A percentile compares a stretch with the other conserved stretches of the same genome.
Conservation (phyloP, 35 echinoderm and acorn worm species). For the Eucidaris tribuloides region DNA sequence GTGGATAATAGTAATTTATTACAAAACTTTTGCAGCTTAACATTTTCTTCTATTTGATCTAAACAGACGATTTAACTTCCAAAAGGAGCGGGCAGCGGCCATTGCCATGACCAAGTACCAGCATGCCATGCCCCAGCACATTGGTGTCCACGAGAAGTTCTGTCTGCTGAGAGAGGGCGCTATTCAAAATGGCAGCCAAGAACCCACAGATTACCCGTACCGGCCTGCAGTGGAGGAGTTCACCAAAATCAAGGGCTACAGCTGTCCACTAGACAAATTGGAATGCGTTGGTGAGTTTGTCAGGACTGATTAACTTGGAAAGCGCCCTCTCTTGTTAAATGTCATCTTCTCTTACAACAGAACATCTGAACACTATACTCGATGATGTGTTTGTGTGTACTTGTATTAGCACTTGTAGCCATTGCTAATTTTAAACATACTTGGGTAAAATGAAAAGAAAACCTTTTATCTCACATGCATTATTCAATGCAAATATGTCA, state of each 20-base stretch:
- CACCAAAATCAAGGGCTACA: slow-evolving; percentile 48
- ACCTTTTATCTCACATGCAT: no score
- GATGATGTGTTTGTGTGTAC: no score
- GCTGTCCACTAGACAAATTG: slow-evolving; percentile 76
- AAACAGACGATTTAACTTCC: slow-evolving; percentile 71
- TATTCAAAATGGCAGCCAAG: slow-evolving; percentile 22
- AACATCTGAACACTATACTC: no score
- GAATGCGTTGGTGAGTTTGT: slow-evolving; percentile 97
- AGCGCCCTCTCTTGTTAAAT: no score
- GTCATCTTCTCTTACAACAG: no score
- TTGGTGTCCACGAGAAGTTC: slow-evolving; percentile 74
- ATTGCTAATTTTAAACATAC: no score
- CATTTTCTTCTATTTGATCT: background rate
- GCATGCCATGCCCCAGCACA: slow-evolving; percentile 79
- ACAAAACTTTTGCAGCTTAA: background rate
- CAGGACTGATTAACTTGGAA: no score
- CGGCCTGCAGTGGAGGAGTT: slow-evolving; percentile 73
- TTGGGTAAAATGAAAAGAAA: no score
- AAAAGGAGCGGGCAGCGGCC: slow-evolving; percentile 59
- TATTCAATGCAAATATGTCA: no score
- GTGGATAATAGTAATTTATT: background rate
- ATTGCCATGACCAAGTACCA: slow-evolving; percentile 95
- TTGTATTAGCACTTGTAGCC: no score
- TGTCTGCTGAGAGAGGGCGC: slow-evolving; percentile 56
- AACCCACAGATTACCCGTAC: slow-evolving; percentile 53